A percentile compares a stretch with the other conserved stretches of the same genome.
phyloP scores from a whole-genome alignment of 2,888 invertebrate genomes.

The Mycalesis mineus region DNA sequence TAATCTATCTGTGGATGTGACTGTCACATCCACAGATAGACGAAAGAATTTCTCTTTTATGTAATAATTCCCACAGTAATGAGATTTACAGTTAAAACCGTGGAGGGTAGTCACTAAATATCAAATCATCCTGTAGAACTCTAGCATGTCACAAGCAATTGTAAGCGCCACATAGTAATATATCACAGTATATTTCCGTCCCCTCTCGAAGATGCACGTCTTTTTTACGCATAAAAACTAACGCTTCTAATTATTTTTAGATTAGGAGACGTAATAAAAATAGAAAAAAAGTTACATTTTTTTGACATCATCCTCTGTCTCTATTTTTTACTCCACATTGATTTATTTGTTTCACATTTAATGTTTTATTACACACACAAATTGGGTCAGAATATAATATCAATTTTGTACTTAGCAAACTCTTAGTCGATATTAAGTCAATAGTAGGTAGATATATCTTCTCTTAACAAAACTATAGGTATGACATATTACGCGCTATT shows the following conservation, averaged over 20 bases:
- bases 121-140: conserved; percentile 49
- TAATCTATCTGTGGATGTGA: too few relatives aligned
- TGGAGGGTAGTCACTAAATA: background rate
- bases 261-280: conserved; percentile 40
- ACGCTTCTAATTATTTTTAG: conserved; percentile 77
- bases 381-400: too few relatives aligned
- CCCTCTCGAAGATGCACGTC: conserved; percentile 55
- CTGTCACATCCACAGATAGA: too few relatives aligned
- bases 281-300: background rate
- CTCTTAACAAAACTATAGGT: too few relatives aligned
- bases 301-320: background rate
- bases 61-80: too few relatives aligned
- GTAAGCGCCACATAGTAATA: conserved; percentile 59
- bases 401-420: too few relatives aligned
- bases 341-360: background rate
- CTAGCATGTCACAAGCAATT: conserved; percentile 53
- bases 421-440: too few relatives aligned
- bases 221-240: conserved; percentile 78
- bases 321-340: background rate
- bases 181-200: conserved; percentile 73
- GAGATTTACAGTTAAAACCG: too few relatives aligned
- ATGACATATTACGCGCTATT: too few relatives aligned
- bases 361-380: too few relatives aligned
- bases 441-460: too few relatives aligned
- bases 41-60: too few relatives aligned